phyloP scores from a whole-genome alignment of 2,113 vertebrate genomes.

The Pygoscelis antarcticus region DNA sequence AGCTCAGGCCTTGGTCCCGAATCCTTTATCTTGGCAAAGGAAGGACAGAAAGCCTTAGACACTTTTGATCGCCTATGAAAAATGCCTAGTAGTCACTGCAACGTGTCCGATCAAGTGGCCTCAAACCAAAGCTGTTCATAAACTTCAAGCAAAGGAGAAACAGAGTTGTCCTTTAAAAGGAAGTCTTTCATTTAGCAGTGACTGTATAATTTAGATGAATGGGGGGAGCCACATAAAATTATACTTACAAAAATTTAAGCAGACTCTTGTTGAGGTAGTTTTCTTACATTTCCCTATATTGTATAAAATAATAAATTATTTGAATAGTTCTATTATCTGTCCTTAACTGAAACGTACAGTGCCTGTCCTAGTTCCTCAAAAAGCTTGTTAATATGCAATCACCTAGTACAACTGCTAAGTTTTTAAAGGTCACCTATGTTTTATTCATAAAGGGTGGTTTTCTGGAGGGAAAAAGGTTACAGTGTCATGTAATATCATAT shows the following conservation, averaged over 20 bases:
- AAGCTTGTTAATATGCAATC: constrained; percentile 89
- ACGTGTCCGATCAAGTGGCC: neutral
- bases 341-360: constrained; percentile 80
- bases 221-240: constrained; percentile 42
- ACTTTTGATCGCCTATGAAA: neutral
- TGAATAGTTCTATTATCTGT: constrained; percentile 82
- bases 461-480: constrained; percentile 85
- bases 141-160: constrained; percentile 24
- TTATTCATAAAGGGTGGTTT: constrained; percentile 89
- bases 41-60: constrained; percentile 3
- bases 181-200: constrained; percentile 42
- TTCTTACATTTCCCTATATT: constrained; percentile 71
- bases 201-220: constrained; percentile 49
- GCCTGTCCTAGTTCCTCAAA: constrained; percentile 85
- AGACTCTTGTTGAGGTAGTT: constrained; percentile 70
- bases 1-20: neutral
- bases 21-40: neutral
- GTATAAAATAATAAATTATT: constrained; percentile 82
- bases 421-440: constrained; percentile 87
- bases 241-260: constrained; percentile 62
- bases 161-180: constrained; percentile 24
- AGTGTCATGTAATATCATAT: constrained; percentile 86
- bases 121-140: constrained; percentile 27
- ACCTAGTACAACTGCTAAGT: constrained; percentile 86
- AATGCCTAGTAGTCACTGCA: neutral